Percentiles rank a stretch among this genome's conserved stretches.
These are phyloP conservation scores for Prunella himalayana DNA, from an alignment of 2,113 vertebrate species.

Conservation along the genomic window DNA sequence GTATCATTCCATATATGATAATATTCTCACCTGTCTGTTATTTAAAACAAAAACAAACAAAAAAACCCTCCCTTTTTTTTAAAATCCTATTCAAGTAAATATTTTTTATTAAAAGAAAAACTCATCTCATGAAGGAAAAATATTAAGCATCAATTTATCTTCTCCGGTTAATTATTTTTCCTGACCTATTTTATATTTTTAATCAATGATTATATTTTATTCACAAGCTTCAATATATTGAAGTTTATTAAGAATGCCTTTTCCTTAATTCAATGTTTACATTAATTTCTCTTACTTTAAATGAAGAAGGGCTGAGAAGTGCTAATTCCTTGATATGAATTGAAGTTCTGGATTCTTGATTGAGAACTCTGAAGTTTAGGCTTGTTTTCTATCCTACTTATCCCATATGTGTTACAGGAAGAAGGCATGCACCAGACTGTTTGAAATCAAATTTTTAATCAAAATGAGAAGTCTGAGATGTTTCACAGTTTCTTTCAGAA, in stretches of 20 bases:
- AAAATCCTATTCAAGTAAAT: background rate
- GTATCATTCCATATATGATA: background rate
- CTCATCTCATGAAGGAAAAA: background rate
- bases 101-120: background rate
- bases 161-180: constrained; percentile 6
- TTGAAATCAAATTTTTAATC: background rate
- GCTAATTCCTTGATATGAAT: background rate
- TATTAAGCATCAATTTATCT: background rate
- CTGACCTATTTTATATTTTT: constrained; percentile 6
- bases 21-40: background rate
- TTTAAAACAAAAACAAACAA: background rate
- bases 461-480: background rate
- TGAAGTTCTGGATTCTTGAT: background rate
- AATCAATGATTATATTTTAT: constrained; percentile 48
- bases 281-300: background rate
- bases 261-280: constrained; percentile 37
- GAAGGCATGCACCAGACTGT: background rate
- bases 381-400: background rate
- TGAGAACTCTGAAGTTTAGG: background rate
- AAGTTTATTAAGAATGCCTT: constrained; percentile 12
- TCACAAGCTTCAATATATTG: constrained; percentile 2
- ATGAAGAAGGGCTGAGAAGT: background rate
- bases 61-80: background rate
- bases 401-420: background rate
- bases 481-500: background rate